These are phyloP conservation scores for Meloidogyne floridensis DNA, from an alignment of 1,140 invertebrate species.

Conservation along the genomic window DNA sequence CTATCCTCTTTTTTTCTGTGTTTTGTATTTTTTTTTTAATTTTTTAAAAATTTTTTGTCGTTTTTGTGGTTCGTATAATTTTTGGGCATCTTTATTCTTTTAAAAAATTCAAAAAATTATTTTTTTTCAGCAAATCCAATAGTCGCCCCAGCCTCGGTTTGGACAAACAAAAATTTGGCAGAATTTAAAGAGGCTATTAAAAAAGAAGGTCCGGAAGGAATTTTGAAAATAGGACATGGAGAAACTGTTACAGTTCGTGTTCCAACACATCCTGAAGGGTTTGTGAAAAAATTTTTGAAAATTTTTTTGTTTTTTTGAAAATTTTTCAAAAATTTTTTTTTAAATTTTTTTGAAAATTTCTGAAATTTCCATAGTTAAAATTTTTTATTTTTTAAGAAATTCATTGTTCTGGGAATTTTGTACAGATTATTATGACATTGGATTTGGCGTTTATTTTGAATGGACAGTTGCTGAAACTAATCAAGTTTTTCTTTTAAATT, in stretches of 20 bases:
- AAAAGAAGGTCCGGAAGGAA: constrained; percentile 83
- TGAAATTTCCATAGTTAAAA: too few species aligned
- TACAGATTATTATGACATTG: constrained; percentile 96
- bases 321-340: too few species aligned
- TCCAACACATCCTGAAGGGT: constrained; percentile 89
- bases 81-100: not conserved
- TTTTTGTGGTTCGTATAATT: constrained; percentile 3
- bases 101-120: not conserved
- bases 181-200: constrained; percentile 75
- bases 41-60: not conserved
- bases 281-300: too few species aligned
- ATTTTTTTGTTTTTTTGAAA: too few species aligned
- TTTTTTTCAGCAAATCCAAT: constrained; percentile 60
- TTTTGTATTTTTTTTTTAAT: constrained; percentile 36
- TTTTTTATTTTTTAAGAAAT: constrained; percentile 64
- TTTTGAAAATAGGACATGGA: constrained; percentile 93
- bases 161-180: constrained; percentile 87
- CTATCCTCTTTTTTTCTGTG: constrained; percentile 25
- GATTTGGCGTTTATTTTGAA: constrained; percentile 97
- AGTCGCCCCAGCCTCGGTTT: constrained; percentile 84
- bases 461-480: constrained; percentile 77
- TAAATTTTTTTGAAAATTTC: too few species aligned
- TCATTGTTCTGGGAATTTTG: constrained; percentile 99
- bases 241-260: constrained; percentile 94
- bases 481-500: constrained; percentile 59